Evolutionary conservation across 2,888 invertebrate species (phyloP), one percentile per base, ranked within the genome.

Genomic region (Lumbricus terrestris): DNA sequence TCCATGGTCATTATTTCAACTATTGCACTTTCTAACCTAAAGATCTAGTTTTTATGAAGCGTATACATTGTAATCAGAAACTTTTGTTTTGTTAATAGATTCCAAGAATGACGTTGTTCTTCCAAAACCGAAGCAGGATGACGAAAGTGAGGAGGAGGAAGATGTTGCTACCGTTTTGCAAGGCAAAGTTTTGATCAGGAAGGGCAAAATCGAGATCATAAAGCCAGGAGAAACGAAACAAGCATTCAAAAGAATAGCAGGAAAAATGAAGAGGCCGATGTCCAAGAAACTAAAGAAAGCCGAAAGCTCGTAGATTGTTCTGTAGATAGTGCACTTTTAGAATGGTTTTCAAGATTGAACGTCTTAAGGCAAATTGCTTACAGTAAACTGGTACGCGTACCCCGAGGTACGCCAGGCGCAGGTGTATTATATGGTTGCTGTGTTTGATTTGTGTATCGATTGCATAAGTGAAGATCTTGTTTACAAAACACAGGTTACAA

Each of bases 121-220:
- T 90, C 42, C 34, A 34, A 47, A 47, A 85, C 37, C 35, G 3
- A 85, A 37, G n/a, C 89, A 89, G 42, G 82, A 90, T 35, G 35
- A 92, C 2, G 89, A 90, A 85, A n/a, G 88, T 18, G 88, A 89
- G 42, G 89, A 89, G 89, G 92, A 93, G 37, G 94, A 93, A 89
- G 94, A 94, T 18, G 92, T 94, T n/a, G 93, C 93, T 23, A 94
- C 94, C 34, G 92, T 94, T 1, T 90, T 92, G 85, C 91, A 92
- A 69, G 94, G 92, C 33, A 92, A 93, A 90, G 94, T 94, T n/a
- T 91, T 92, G 90, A 93, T 94, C 89, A 90, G 85, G 85, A 85
- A 85, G n/a, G 85, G 85, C 37, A 34, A 18, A 37, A 85, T 85
- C 35, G 34, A 85, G 23, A 85, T 85, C 34, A 37, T 85, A 37